Conservation (phyloP, 2,888 invertebrate genomes). For the Monochamus alternatus region DNA sequence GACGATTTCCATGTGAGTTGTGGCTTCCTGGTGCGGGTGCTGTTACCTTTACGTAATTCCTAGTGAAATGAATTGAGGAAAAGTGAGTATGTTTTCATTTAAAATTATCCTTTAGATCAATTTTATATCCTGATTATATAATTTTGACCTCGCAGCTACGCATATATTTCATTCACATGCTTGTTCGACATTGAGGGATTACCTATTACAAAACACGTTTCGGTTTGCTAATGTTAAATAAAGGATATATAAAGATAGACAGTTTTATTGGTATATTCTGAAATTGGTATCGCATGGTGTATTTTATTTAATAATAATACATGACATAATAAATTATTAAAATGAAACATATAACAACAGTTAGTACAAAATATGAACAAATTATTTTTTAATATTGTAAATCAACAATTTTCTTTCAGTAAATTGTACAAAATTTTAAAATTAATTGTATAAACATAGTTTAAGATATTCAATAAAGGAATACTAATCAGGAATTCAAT, state of each 20-base stretch:
- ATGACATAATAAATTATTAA: no score
- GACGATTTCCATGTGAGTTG: conserved; percentile 25
- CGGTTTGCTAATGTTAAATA: conserved; percentile 32
- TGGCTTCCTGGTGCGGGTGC: conserved; percentile 18
- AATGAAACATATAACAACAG: no score
- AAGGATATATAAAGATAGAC: background rate
- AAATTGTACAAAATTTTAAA: no score
- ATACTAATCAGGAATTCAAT: no score
- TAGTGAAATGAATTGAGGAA: conserved; percentile 25
- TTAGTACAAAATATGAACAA: no score
- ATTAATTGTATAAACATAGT: no score
- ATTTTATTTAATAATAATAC: no score
- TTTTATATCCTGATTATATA: background rate
- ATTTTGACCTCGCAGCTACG: background rate
- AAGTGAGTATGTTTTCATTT: conserved; percentile 15
- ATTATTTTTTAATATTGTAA: no score
- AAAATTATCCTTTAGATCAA: background rate
- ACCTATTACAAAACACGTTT: conserved; percentile 14
- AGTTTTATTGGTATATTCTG: no score
- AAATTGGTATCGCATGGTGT: no score
- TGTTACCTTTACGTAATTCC: conserved; percentile 4
- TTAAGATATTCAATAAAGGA: no score
- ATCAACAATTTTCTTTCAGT: no score
- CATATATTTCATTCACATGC: background rate
- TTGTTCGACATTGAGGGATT: conserved; percentile 22